Percentiles rank a stretch among this genome's conserved stretches.
Conservation (phyloP, 2,113 vertebrate species). For the Nycticebus coucang region DNA sequence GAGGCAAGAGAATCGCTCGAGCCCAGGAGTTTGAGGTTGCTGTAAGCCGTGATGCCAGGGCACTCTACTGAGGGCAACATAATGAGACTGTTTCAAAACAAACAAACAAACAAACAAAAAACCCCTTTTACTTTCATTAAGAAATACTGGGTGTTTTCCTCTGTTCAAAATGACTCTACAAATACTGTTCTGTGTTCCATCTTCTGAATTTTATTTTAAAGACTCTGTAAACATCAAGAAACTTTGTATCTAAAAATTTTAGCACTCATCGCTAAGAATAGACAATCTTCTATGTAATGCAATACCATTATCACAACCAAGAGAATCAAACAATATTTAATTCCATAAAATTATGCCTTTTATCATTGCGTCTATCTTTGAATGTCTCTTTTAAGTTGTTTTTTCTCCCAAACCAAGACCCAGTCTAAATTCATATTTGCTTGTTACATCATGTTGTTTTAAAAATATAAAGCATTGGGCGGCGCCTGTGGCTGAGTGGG, state of each 20-base stretch:
- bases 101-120: background rate
- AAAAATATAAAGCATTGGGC: background rate
- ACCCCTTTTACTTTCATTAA: background rate
- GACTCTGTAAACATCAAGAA: background rate
- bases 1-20: no score
- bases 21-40: no score
- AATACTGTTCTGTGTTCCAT: background rate
- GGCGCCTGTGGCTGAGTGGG: no score
- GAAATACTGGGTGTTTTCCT: background rate
- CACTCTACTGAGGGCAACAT: no score
- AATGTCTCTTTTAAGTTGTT: background rate
- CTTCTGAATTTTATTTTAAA: conserved; percentile 26
- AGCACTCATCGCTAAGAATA: background rate
- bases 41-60: no score
- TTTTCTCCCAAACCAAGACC: background rate
- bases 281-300: background rate
- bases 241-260: conserved; percentile 20
- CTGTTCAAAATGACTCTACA: background rate
- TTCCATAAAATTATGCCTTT: background rate
- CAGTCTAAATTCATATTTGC: background rate
- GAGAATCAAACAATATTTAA: conserved; percentile 14
- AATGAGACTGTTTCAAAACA: no score
- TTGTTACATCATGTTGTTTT: conserved; percentile 17
- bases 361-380: background rate
- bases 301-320: background rate